These are phyloP conservation scores for Cyphomyrmex costatus DNA, from an alignment of 1,140 invertebrate species.

Conservation along the genomic window DNA sequence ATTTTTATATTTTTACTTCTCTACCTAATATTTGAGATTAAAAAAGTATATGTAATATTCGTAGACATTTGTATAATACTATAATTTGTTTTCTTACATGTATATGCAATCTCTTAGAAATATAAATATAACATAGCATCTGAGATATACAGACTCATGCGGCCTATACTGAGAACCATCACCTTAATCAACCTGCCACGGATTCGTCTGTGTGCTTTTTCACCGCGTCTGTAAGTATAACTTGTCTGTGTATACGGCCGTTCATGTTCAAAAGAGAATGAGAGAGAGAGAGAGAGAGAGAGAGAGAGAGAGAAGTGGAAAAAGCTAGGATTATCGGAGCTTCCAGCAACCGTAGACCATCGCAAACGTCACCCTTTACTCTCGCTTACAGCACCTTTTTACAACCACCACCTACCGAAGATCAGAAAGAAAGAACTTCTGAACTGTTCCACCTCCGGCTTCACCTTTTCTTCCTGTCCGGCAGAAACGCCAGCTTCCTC, in stretches of 20 bases:
- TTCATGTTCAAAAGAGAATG: slow-evolving; percentile 6
- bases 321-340: slow-evolving; percentile 52
- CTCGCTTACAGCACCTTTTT: slow-evolving; percentile 47
- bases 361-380: slow-evolving; percentile 58
- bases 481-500: neutral
- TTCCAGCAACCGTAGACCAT: slow-evolving; percentile 56
- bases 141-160: neutral
- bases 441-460: slow-evolving; percentile 39
- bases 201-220: slow-evolving; percentile 36
- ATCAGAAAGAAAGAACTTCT: slow-evolving; percentile 56
- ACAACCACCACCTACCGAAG: slow-evolving; percentile 37
- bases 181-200: neutral
- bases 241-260: slow-evolving; percentile 20
- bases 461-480: slow-evolving; percentile 31
- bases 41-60: neutral
- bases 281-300: slow-evolving; percentile 11
- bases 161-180: slow-evolving; percentile 17
- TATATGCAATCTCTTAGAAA: neutral
- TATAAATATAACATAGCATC: neutral
- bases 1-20: neutral
- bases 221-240: slow-evolving; percentile 17
- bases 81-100: slow-evolving; percentile 9
- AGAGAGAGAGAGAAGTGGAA: neutral
- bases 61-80: neutral
- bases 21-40: neutral